Evolutionary conservation across 2,797 vertebrate genomes (phyloP).

Genomic region (Urocyon cinereoargenteus): DNA sequence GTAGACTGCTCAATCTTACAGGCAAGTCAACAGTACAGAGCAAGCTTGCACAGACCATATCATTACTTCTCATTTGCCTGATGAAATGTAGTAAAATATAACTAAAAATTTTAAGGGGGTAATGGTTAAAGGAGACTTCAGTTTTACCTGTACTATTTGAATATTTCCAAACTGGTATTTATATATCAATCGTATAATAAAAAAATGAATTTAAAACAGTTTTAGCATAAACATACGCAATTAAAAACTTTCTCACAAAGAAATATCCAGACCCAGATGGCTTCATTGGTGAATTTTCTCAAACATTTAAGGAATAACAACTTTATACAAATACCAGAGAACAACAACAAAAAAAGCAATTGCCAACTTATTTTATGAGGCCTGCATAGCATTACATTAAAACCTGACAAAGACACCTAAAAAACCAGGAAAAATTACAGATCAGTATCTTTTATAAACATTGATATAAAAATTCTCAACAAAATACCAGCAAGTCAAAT

Average conservation of each 20-base stretch:
- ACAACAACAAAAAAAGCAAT: not conserved
- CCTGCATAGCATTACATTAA: not conserved
- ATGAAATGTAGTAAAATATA: constrained; percentile 4
- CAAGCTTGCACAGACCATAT: not conserved
- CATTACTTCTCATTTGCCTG: not conserved
- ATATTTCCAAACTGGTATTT: constrained; percentile 16
- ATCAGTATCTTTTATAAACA: constrained; percentile 20
- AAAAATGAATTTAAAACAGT: constrained; percentile 38
- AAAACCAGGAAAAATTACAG: constrained; percentile 25
- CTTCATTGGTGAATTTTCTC: not conserved
- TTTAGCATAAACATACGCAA: constrained; percentile 23
- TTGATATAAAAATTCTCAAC: constrained; percentile 34
- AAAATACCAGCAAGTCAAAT: constrained; percentile 41
- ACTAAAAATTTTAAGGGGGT: constrained; percentile 7
- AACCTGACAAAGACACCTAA: not conserved
- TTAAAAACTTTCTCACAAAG: constrained; percentile 40
- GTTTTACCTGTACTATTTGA: constrained; percentile 7
- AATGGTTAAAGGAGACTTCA: not conserved
- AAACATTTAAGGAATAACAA: constrained; percentile 60
- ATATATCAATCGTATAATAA: not conserved
- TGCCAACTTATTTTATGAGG: constrained; percentile 41
- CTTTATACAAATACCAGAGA: constrained; percentile 17
- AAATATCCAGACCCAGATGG: constrained; percentile 10
- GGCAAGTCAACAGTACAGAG: not conserved
- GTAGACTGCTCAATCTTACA: not conserved